These are phyloP conservation scores for Fundulus diaphanus DNA, from an alignment of 2,797 vertebrate genomes.

Conservation along the genomic window DNA sequence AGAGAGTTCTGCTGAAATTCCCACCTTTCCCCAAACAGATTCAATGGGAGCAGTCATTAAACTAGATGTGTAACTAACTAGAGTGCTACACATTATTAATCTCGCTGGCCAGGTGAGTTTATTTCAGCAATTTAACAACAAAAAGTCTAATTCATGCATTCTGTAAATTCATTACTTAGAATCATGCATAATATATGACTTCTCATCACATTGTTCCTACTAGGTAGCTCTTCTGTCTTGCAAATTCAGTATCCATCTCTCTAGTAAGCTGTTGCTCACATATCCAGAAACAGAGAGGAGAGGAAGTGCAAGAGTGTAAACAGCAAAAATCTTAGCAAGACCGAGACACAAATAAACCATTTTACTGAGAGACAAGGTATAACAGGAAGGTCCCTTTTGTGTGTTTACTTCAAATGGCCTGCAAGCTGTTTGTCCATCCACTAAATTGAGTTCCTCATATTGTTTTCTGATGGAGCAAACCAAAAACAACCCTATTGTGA, in stretches of 20 bases:
- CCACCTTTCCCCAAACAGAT: no score
- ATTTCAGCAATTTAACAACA: no score
- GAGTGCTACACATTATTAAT: no score
- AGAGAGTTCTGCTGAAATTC: no score
- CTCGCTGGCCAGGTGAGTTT: no score
- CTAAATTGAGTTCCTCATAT: conserved; percentile 64
- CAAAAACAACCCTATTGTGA: conserved; percentile 46
- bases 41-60: no score
- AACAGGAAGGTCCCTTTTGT: conserved; percentile 78
- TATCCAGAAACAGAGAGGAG: conserved; percentile 44
- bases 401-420: conserved; percentile 64
- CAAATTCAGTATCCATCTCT: conserved; percentile 25
- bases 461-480: conserved; percentile 56
- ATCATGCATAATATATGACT: no score
- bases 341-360: conserved; percentile 47
- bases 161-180: no score
- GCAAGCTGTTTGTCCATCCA: conserved; percentile 60
- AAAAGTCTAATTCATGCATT: no score
- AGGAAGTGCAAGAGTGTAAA: conserved; percentile 41
- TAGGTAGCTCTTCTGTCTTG: conserved; percentile 5
- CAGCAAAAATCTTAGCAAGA: conserved; percentile 42
- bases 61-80: no score
- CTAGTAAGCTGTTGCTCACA: conserved; percentile 46
- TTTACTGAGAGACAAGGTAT: conserved; percentile 39
- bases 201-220: neutral